Conservation (phyloP, 64 coral and sea anemone genomes). For the Actinia equina region DNA sequence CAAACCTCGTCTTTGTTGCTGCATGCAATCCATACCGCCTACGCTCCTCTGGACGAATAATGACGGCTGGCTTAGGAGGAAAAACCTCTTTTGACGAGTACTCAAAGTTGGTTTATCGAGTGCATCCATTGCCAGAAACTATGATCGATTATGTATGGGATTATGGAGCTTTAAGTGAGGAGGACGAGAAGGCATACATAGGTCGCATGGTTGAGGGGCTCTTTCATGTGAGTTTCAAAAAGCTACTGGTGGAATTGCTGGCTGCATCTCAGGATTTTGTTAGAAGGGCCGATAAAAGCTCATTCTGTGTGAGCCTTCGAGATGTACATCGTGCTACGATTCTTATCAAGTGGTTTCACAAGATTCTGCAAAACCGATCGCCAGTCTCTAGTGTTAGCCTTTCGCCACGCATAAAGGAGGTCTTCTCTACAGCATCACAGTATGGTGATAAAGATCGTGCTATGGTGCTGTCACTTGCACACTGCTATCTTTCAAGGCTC, state of each 20-base stretch:
- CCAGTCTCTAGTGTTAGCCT: background rate
- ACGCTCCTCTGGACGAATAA: conserved; percentile 57
- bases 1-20: conserved; percentile 80
- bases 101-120: conserved; percentile 85
- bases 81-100: conserved; percentile 72
- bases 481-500: conserved; percentile 76
- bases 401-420: background rate
- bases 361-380: conserved; percentile 20
- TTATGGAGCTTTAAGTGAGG: conserved; percentile 62
- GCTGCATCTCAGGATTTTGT: conserved; percentile 67
- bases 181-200: conserved; percentile 86
- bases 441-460: conserved; percentile 4
- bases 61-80: conserved; percentile 76
- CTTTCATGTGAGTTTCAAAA: conserved; percentile 11
- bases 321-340: conserved; percentile 75
- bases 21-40: conserved; percentile 93
- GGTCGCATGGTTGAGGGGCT: conserved; percentile 78
- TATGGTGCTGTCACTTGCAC: conserved; percentile 70
- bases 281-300: conserved; percentile 54
- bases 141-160: conserved; percentile 99
- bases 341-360: conserved; percentile 69
- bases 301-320: conserved; percentile 88
- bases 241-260: conserved; percentile 55
- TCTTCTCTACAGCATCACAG: background rate
- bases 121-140: conserved; percentile 89